These are phyloP conservation scores for Caretta caretta DNA, from an alignment of 2,113 vertebrate species.

Conservation along the genomic window DNA sequence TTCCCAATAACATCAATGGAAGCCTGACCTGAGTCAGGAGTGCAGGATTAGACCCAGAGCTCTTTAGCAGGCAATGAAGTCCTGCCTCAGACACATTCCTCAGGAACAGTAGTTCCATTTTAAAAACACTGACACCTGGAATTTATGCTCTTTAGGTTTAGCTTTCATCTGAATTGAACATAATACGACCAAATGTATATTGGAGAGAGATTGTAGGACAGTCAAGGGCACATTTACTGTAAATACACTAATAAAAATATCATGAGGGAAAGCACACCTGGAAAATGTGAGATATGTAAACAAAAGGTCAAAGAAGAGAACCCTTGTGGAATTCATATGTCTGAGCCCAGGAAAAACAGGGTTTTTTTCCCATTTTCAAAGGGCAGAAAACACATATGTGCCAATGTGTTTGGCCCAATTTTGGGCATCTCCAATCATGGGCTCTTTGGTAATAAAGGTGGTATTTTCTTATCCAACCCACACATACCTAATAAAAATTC, in stretches of 20 bases:
- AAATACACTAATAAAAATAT: conserved; percentile 45
- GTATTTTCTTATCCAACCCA: conserved; percentile 11
- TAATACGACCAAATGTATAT: not conserved
- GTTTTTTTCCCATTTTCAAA: conserved; percentile 24
- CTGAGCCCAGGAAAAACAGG: conserved; percentile 40
- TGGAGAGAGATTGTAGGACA: not conserved
- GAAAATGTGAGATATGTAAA: conserved; percentile 57
- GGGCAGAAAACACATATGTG: conserved; percentile 15
- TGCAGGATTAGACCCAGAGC: not conserved
- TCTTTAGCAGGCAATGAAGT: not conserved
- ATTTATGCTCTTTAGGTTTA: not conserved
- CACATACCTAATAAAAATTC: conserved; percentile 13
- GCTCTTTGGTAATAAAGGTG: conserved; percentile 3
- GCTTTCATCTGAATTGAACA: conserved; percentile 1
- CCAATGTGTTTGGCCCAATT: conserved; percentile 17
- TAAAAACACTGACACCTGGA: not conserved
- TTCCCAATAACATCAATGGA: not conserved
- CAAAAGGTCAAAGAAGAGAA: conserved; percentile 19
- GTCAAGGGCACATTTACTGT: conserved; percentile 21
- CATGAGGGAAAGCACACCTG: not conserved
- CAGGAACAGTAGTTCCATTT: not conserved
- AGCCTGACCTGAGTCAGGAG: not conserved
- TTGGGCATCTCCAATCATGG: not conserved
- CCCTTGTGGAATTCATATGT: conserved; percentile 5
- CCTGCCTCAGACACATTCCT: not conserved